Conservation (phyloP, 2,797 vertebrate genomes). For the Crypturellus tataupa region DNA sequence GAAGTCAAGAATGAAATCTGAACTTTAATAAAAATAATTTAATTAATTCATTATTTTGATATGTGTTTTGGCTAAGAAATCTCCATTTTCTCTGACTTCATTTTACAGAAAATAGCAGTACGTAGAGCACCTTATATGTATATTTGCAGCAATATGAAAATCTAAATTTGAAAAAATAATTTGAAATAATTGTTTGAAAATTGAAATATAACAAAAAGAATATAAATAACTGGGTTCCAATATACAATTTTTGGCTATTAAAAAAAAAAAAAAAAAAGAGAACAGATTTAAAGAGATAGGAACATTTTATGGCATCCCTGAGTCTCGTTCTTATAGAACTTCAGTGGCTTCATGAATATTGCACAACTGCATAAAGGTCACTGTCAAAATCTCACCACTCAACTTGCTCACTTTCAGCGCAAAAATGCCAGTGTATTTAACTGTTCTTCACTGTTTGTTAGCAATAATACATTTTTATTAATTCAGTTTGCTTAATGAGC, state of each 20-base stretch:
- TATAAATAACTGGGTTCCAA: not conserved
- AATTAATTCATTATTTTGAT: not conserved
- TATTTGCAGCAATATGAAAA: not conserved
- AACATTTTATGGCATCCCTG: not conserved
- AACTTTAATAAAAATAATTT: not conserved
- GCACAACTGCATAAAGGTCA: not conserved
- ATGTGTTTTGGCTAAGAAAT: not conserved
- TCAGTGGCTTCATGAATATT: not conserved
- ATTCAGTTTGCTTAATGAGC: not conserved
- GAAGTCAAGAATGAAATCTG: not conserved
- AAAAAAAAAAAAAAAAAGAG: not conserved
- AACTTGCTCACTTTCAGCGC: not conserved
- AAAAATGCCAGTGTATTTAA: not conserved
- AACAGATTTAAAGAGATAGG: not conserved
- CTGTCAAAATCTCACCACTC: not conserved
- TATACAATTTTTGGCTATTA: not conserved
- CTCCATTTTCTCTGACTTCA: not conserved
- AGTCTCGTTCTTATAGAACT: not conserved
- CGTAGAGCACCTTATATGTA: not conserved
- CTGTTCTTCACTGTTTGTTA: not conserved
- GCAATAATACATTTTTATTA: not conserved
- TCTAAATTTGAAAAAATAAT: not conserved
- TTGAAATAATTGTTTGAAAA: not conserved
- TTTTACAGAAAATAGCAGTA: not conserved
- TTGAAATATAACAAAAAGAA: not conserved